Percentiles rank a stretch among this genome's conserved stretches.
phyloP scores from a whole-genome alignment of 2,113 vertebrate species.

The Misgurnus mizolepis region DNA sequence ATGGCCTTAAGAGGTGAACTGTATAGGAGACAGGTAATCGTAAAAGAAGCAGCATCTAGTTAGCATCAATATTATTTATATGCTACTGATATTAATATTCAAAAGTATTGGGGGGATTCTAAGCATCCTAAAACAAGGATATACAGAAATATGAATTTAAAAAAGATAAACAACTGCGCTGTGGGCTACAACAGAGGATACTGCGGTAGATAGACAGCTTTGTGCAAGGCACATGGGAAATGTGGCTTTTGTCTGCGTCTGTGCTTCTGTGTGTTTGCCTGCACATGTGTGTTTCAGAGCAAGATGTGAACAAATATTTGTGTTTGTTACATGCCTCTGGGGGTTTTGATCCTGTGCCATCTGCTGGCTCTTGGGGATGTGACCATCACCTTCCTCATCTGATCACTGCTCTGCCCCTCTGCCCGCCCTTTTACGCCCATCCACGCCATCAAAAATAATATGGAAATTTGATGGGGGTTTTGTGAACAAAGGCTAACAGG shows the following conservation, averaged over 20 bases:
- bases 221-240: slow-evolving; percentile 50
- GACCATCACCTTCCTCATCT: slow-evolving; percentile 63
- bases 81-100: slow-evolving; percentile 34
- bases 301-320: slow-evolving; percentile 53
- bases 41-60: not conserved
- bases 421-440: slow-evolving; percentile 49
- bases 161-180: slow-evolving; percentile 45
- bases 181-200: slow-evolving; percentile 32
- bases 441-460: slow-evolving; percentile 10
- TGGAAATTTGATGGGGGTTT: slow-evolving; percentile 44
- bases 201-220: slow-evolving; percentile 39
- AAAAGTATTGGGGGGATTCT: slow-evolving; percentile 33
- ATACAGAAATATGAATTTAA: slow-evolving; percentile 40
- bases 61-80: slow-evolving; percentile 11
- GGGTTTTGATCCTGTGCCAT: slow-evolving; percentile 71
- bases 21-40: slow-evolving; percentile 28
- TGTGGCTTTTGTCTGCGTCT: slow-evolving; percentile 45
- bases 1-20: slow-evolving; percentile 40
- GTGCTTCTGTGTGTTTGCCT: slow-evolving; percentile 27
- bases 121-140: slow-evolving; percentile 47
- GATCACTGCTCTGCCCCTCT: slow-evolving; percentile 63
- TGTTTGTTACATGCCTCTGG: slow-evolving; percentile 64
- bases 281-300: slow-evolving; percentile 38
- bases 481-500: slow-evolving; percentile 8
- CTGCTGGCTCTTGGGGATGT: slow-evolving; percentile 67